These are phyloP conservation scores for Lasioglossum baleicum DNA, from an alignment of 1,140 invertebrate species.

Conservation along the genomic window DNA sequence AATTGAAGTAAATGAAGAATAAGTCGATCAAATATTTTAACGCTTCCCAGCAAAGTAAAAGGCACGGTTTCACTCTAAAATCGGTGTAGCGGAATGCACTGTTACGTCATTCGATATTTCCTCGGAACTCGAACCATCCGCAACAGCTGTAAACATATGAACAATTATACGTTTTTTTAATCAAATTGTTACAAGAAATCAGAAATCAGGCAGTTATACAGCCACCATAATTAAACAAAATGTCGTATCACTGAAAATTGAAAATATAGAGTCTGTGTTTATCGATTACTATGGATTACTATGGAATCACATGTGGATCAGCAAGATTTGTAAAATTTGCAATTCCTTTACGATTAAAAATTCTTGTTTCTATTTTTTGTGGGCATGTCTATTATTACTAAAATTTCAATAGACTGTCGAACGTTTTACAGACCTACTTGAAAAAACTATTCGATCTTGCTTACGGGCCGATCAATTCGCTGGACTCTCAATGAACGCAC, in stretches of 20 bases:
- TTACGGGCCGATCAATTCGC: conserved; percentile 40
- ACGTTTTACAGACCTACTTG: conserved; percentile 27
- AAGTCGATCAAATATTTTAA: neutral
- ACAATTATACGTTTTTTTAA: too few relatives aligned
- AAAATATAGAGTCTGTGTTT: too few relatives aligned
- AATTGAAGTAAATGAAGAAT: conserved; percentile 1
- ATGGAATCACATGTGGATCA: too few relatives aligned
- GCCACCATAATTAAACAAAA: too few relatives aligned
- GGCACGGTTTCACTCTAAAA: conserved; percentile 40
- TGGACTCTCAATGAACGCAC: conserved; percentile 60
- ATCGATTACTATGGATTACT: too few relatives aligned
- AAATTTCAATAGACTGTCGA: neutral
- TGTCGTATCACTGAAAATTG: too few relatives aligned
- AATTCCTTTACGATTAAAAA: too few relatives aligned
- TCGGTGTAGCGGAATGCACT: conserved; percentile 28
- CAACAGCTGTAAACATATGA: neutral
- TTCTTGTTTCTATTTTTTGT: too few relatives aligned
- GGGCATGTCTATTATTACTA: neutral
- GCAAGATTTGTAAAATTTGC: too few relatives aligned
- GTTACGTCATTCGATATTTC: conserved; percentile 21
- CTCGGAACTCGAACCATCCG: neutral
- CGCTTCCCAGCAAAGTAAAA: neutral
- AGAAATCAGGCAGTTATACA: too few relatives aligned
- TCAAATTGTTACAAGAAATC: neutral
- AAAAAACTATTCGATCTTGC: conserved; percentile 26